A percentile compares a stretch with the other conserved stretches of the same genome.
Evolutionary conservation across 2,888 invertebrate genomes (phyloP).

Genomic region (Erynnis tages): DNA sequence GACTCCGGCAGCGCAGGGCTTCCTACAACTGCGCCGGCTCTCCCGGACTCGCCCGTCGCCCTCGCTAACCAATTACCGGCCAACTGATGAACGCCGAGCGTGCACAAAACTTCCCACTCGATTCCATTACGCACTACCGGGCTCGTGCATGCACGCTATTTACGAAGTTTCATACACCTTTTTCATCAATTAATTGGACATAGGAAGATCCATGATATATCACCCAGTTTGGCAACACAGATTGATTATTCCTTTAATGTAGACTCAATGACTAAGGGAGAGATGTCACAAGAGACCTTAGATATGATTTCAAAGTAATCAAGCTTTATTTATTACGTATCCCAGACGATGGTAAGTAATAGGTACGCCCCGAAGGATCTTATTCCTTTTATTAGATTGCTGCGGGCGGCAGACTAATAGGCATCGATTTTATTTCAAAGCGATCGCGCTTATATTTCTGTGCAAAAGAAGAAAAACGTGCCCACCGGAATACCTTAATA

Average conservation of each 20-base stretch:
- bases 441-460: neutral
- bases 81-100: constrained; percentile 63
- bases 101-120: constrained; percentile 61
- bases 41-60: constrained; percentile 49
- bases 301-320: constrained; percentile 18
- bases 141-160: constrained; percentile 33
- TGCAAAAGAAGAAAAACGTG: constrained; percentile 9
- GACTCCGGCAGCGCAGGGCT: constrained; percentile 44
- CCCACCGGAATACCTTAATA: constrained; percentile 9
- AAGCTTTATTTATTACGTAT: constrained; percentile 1
- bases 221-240: too few relatives aligned
- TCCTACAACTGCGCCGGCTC: constrained; percentile 29
- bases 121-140: constrained; percentile 56
- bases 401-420: constrained; percentile 16
- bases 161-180: neutral
- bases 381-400: constrained; percentile 9
- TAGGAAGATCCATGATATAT: too few relatives aligned
- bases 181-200: too few relatives aligned
- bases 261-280: neutral
- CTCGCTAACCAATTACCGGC: constrained; percentile 71
- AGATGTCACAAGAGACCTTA: neutral
- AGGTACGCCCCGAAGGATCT: constrained; percentile 8
- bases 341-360: constrained; percentile 17
- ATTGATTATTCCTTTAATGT: too few relatives aligned
- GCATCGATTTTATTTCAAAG: constrained; percentile 21